Conservation (phyloP, 2,797 vertebrate genomes). For the Steatocranus sp. region DNA sequence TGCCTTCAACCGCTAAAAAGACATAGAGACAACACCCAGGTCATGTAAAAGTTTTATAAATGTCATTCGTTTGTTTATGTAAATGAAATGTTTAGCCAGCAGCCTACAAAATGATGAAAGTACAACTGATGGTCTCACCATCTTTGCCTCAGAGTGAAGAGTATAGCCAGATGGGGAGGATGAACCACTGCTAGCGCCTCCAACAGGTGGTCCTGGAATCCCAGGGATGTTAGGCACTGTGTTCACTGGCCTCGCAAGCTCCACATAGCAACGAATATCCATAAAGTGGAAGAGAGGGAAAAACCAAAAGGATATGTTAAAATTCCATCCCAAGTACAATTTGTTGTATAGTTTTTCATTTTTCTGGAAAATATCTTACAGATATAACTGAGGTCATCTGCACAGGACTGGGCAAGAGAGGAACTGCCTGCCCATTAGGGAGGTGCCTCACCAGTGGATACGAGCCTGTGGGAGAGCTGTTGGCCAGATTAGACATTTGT, state of each 20-base stretch:
- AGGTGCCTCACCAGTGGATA: constrained; percentile 93
- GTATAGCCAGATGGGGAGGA: constrained; percentile 85
- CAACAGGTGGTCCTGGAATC: constrained; percentile 90
- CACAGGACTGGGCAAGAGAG: constrained; percentile 88
- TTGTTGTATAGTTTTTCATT: neutral
- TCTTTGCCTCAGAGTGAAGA: constrained; percentile 84
- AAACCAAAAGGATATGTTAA: neutral
- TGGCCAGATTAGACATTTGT: neutral
- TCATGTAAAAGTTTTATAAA: neutral
- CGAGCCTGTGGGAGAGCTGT: constrained; percentile 87
- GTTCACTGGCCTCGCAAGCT: constrained; percentile 88
- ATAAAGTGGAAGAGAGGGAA: neutral
- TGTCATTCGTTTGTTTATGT: neutral
- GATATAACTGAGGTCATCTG: constrained; percentile 98
- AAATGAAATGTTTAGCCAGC: neutral
- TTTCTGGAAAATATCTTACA: constrained; percentile 69
- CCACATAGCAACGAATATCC: constrained; percentile 4
- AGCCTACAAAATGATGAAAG: neutral
- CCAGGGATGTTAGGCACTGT: constrained; percentile 94
- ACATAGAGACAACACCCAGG: constrained; percentile 17
- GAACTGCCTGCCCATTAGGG: constrained; percentile 90
- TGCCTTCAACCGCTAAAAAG: constrained; percentile 88
- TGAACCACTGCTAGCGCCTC: constrained; percentile 78
- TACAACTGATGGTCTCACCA: constrained; percentile 75
- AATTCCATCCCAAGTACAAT: neutral